phyloP scores from a whole-genome alignment of 2,888 invertebrate species.

The Cataglyphis livida region DNA sequence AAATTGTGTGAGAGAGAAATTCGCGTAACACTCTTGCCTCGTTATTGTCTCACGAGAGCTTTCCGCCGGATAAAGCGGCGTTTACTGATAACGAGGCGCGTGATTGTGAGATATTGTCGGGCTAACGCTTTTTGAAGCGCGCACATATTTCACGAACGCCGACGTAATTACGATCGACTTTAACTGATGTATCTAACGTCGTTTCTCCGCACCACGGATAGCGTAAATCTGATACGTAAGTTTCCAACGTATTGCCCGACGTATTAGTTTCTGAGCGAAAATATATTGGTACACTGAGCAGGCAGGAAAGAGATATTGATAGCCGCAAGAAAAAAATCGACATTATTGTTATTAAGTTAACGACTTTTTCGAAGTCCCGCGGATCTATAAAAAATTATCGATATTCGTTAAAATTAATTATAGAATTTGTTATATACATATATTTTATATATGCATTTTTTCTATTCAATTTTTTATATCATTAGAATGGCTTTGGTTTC shows the following conservation, averaged over 20 bases:
- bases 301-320: constrained; percentile 22
- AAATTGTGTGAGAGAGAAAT: constrained; percentile 28
- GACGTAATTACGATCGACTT: constrained; percentile 60
- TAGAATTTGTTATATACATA: not conserved
- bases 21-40: not conserved
- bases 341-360: not conserved
- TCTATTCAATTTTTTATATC: not conserved
- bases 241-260: constrained; percentile 10
- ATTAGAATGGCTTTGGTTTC: not conserved
- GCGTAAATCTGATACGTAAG: constrained; percentile 55
- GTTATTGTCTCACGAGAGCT: constrained; percentile 26
- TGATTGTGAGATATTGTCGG: constrained; percentile 49
- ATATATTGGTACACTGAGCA: constrained; percentile 48
- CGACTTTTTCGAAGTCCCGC: not conserved
- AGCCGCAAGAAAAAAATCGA: not conserved
- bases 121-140: constrained; percentile 43
- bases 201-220: constrained; percentile 24
- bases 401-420: not conserved
- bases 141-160: constrained; percentile 54
- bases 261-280: constrained; percentile 47
- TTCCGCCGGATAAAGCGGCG: constrained; percentile 24
- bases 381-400: not conserved
- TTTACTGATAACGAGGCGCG: constrained; percentile 50
- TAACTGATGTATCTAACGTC: constrained; percentile 42
- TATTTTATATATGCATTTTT: not conserved